Percentiles rank a stretch among this genome's conserved stretches.
Conservation (phyloP, 2,797 vertebrate species). For the Acanthornis magna region DNA sequence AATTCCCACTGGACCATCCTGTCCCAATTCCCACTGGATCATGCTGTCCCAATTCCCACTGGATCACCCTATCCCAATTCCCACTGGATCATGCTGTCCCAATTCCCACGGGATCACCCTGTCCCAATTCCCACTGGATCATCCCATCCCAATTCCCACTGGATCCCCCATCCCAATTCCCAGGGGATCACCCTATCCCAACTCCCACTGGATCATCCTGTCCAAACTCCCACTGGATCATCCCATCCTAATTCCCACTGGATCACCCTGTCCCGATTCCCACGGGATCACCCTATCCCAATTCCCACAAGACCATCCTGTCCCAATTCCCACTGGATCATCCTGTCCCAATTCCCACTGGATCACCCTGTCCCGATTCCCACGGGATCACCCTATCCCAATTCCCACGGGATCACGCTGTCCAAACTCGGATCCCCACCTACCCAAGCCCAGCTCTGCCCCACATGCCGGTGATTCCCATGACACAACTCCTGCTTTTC, state of each 20-base stretch:
- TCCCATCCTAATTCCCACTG: no score
- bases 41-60: no score
- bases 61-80: no score
- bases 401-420: not conserved
- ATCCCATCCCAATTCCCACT: not conserved
- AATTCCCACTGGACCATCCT: not conserved
- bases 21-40: no score
- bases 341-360: no score
- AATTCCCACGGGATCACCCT: no score
- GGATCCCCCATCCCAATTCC: not conserved
- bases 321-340: no score
- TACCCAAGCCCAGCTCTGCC: not conserved
- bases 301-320: not conserved
- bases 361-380: not conserved
- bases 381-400: not conserved
- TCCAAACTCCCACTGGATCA: rapidly evolving
- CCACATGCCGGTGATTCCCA: not conserved
- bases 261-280: no score
- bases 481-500: not conserved
- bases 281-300: no score
- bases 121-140: not conserved
- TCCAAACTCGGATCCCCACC: not conserved
- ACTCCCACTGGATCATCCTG: rapidly evolving
- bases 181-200: not conserved
- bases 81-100: not conserved